A percentile compares a stretch with the other conserved stretches of the same genome.
Evolutionary conservation across 2,888 invertebrate species (phyloP).

Genomic region (Idaea straminata): DNA sequence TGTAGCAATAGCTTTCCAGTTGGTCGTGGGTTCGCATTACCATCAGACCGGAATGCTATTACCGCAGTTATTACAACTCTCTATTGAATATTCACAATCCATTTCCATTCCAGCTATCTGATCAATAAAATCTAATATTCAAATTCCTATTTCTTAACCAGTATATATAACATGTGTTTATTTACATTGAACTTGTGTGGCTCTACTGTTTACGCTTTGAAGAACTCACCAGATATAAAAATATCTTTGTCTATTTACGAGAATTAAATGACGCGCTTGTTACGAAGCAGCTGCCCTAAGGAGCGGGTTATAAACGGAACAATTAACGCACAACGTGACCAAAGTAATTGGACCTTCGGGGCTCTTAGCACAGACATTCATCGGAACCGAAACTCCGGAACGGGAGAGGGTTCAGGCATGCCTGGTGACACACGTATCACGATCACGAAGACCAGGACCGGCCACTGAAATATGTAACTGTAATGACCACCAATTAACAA

Average conservation of each 20-base stretch:
- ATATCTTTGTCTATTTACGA: conserved; percentile 78
- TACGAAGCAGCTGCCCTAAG: conserved; percentile 74
- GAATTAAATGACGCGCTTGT: conserved; percentile 73
- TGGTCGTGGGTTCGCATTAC: conserved; percentile 9
- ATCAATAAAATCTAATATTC: conserved; percentile 15
- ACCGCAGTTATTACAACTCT: conserved; percentile 18
- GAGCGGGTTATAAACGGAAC: conserved; percentile 74
- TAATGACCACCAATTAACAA: conserved; percentile 76
- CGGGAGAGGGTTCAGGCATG: conserved; percentile 41
- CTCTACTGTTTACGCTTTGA: conserved; percentile 64
- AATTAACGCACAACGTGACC: conserved; percentile 63
- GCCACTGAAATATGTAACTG: conserved; percentile 69
- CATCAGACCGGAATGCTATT: conserved; percentile 15
- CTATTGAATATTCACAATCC: conserved; percentile 18
- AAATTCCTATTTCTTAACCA: conserved; percentile 15
- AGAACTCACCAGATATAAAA: conserved; percentile 74
- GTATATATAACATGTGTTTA: conserved; percentile 52
- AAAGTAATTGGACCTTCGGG: conserved; percentile 39
- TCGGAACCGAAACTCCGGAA: conserved; percentile 28
- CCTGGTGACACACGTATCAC: conserved; percentile 53
- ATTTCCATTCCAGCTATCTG: conserved; percentile 23
- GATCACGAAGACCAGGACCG: conserved; percentile 49
- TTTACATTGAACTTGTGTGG: conserved; percentile 69
- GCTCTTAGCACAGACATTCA: conserved; percentile 22
- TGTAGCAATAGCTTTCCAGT: neutral